Base-by-base conservation (phyloP, 1,140 invertebrate genomes). In the Sarcophaga bullata region DNA sequence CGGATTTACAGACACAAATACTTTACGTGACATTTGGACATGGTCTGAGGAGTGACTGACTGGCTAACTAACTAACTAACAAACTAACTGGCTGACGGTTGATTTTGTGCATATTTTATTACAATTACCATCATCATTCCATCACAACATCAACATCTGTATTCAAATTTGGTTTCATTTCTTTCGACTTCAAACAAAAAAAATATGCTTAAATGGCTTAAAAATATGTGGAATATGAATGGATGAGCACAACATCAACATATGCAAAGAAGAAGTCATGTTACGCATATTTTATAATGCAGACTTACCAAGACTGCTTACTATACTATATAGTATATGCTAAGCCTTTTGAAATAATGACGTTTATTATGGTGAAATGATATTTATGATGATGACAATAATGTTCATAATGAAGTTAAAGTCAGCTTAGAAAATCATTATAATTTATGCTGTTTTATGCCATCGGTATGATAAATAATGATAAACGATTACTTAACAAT, bases 401-500 rank as follows among this genome's bases (percentile, higher is more conserved):
- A 58, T 58, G 62, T 9, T 68, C 7, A 19, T 68, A 19, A 8
- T 68, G 62, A 8, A 19, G 62, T 19, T 68, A 19, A 19, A 9
- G 8, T 19, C 19, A 2, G 62, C 62, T 68, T 68, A 19, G 19
- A 68, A 19, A n/a, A 17, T 4, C n/a, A 58, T 52, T 19, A 78
- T 78, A 78, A 78, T 78, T 78, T 78, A 78, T 78, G 75, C 75
- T 78, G 25, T 78, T 50, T 25, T 10, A 13, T 78, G 75, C 75
- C 75, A 78, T 19, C 49, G 25, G 4, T 37, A 37, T 37, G 25
- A 37, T 37, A 37, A 37, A 37, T 37, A 37, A 78, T 76, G 73
- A 50, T 52, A 17, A 78, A 50, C 75, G 75, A 78, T 78, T 78
- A 78, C 75, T 52, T 78, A 78, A 78, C 75, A 52, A 78, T 78